Evolutionary conservation across 2,113 vertebrate genomes (phyloP).

Genomic region (Melospiza melodia): DNA sequence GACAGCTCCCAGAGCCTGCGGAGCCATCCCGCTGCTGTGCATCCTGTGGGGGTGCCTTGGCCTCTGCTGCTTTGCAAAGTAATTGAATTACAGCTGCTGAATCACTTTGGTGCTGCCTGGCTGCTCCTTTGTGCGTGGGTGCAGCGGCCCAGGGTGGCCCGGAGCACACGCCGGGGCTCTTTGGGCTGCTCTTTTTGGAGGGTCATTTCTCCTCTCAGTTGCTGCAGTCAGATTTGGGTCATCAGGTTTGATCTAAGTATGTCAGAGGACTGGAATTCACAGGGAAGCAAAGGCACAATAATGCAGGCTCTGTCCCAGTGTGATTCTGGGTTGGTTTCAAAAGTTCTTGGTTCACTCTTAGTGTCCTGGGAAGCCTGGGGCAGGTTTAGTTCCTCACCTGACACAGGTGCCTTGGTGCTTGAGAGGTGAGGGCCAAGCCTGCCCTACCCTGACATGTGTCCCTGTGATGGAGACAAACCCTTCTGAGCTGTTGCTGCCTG

Average conservation of each 20-base stretch:
- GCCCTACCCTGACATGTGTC: background rate
- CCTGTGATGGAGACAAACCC: background rate
- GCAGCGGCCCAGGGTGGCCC: background rate
- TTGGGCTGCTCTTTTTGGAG: background rate
- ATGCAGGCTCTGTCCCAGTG: background rate
- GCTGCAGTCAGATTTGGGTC: constrained; percentile 30
- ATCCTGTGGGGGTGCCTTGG: background rate
- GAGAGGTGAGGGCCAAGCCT: background rate
- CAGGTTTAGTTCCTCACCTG: background rate
- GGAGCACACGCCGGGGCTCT: rapidly evolving
- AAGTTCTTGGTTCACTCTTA: background rate
- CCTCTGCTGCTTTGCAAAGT: background rate
- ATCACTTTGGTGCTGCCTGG: background rate
- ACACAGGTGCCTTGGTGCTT: background rate
- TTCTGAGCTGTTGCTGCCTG: background rate
- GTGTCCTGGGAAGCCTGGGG: rapidly evolving
- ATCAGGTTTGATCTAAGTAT: constrained; percentile 2
- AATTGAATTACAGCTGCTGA: background rate
- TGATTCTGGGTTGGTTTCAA: background rate
- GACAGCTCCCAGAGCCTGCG: background rate
- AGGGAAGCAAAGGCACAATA: background rate
- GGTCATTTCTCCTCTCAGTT: background rate
- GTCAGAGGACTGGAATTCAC: constrained; percentile 4
- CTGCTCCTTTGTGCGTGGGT: background rate
- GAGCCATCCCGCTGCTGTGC: rapidly evolving